phyloP scores from a whole-genome alignment of 2,888 invertebrate genomes.

The Acleris emargana region DNA sequence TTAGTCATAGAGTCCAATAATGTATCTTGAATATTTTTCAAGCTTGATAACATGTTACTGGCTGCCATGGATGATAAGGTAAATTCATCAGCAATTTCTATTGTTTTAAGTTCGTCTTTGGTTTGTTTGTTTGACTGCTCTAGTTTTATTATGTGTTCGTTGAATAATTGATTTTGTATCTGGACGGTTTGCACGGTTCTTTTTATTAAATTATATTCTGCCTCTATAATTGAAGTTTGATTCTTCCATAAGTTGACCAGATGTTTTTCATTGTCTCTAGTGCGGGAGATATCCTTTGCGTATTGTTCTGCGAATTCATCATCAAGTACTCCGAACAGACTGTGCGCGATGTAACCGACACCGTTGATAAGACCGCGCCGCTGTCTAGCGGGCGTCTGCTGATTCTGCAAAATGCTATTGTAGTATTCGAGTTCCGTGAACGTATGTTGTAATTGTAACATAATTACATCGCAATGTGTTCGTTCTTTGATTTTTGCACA shows the following conservation, averaged over 20 bases:
- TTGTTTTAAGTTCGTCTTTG: background rate
- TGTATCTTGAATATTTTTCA: conserved; percentile 1
- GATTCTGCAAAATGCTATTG: conserved; percentile 29
- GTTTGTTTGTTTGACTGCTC: background rate
- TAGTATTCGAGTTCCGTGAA: conserved; percentile 23
- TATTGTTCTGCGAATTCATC: conserved; percentile 3
- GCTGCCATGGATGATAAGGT: background rate
- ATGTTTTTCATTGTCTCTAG: conserved; percentile 2
- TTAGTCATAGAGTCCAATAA: conserved; percentile 1
- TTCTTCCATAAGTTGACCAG: no score
- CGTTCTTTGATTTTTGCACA: conserved; percentile 5
- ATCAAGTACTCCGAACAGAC: conserved; percentile 6
- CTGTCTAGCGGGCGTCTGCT: background rate
- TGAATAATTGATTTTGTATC: conserved; percentile 5
- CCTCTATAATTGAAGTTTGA: conserved; percentile 9
- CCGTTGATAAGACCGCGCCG: conserved; percentile 19
- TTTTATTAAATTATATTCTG: conserved; percentile 7
- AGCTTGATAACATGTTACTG: background rate
- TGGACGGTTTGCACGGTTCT: background rate
- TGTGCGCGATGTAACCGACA: conserved; percentile 9
- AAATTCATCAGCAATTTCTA: conserved; percentile 7
- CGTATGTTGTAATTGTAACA: conserved; percentile 35
- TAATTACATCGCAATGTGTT: conserved; percentile 32
- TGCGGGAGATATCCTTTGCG: background rate
- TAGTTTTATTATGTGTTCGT: background rate